Base-by-base conservation (phyloP, 2,888 invertebrate species). In the Clanis bilineata region DNA sequence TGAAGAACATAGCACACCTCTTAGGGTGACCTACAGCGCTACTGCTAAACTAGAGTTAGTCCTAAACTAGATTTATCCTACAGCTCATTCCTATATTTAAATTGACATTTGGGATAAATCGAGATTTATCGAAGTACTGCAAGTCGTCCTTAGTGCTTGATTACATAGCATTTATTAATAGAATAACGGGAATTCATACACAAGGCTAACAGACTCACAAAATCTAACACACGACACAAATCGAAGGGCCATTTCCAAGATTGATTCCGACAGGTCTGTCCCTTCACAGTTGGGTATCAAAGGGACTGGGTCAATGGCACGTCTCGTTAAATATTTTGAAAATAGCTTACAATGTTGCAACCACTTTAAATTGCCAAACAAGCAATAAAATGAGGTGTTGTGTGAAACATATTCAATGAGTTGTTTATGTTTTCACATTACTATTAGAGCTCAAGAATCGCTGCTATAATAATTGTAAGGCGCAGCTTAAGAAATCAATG, bases 271-370 rank as follows among this genome's bases (percentile, higher is more conserved):
- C 18, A 51, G 10, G 21, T 51, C 9, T 10, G 18, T 18, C 51
- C 28, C 51, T 47, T 45, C 2, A 32, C 32, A 9, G 15, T 28
- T 28, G 47, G 28, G 25, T 47, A 80, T 77, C 76, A 77, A 72
- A 80, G 75, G 73, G 73, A 73, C 71, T 83, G 73, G 85, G 86
- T 83, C 86, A 87, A 85, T 87, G 86, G 80, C 85, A 76, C 63
- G 28, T n/a, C 25, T 28, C 3, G n/a, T 51, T 21, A 23, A 1
- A 10, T 28, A 38, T 18, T 22, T 55, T 38, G 12, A 21, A 55
- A 22, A 38, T 47, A 25, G 25, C 0, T 25, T 25, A 25, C n/a
- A 25, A 25, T 15, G 44, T 41, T 5, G 41, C 15, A 15, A 22
- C 43, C 23, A 12, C 23, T 22, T 22, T 10, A 9, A 23, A 10